Evolutionary conservation across 2,797 vertebrate species (phyloP).

Genomic region (Geotria australis): DNA sequence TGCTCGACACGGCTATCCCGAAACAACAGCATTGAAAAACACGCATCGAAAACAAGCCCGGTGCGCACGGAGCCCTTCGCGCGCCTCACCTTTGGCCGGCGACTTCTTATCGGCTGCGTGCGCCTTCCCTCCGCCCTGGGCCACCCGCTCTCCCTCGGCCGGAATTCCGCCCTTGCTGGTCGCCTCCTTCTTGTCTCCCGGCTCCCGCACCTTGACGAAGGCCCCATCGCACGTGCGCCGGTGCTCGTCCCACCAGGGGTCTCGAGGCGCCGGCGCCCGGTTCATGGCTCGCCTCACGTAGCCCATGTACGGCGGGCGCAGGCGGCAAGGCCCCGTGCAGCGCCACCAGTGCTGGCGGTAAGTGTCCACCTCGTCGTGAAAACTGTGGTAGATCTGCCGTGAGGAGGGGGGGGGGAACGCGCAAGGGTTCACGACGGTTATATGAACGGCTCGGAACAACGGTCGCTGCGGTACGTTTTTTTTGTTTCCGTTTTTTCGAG

Average conservation of each 20-base stretch:
- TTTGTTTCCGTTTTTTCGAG: neutral
- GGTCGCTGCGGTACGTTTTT: too few relatives aligned
- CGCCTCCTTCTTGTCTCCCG: conserved; percentile 33
- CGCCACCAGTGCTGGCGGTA: conserved; percentile 94
- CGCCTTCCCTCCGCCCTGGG: too few relatives aligned
- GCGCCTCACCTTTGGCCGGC: too few relatives aligned
- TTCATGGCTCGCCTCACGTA: conserved; percentile 74
- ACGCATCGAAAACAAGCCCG: too few relatives aligned
- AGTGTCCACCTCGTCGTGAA: conserved; percentile 48
- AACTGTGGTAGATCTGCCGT: conserved; percentile 44
- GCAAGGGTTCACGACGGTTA: too few relatives aligned
- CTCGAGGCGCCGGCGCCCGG: conserved; percentile 43
- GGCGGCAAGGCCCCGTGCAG: conserved; percentile 49
- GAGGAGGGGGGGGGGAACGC: neutral
- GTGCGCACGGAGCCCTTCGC: too few relatives aligned
- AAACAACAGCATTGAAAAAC: too few relatives aligned
- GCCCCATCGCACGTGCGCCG: conserved; percentile 41
- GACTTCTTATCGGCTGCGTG: too few relatives aligned
- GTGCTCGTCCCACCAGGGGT: conserved; percentile 73
- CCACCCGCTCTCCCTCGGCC: too few relatives aligned
- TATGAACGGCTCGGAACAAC: too few relatives aligned
- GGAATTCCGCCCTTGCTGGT: conserved; percentile 9
- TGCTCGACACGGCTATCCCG: too few relatives aligned
- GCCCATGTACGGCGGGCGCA: conserved; percentile 38
- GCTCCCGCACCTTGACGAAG: conserved; percentile 56